Evolutionary conservation across 2,113 vertebrate species (phyloP), one percentile per base, ranked within the genome.

Genomic region (Bufo bufo): DNA sequence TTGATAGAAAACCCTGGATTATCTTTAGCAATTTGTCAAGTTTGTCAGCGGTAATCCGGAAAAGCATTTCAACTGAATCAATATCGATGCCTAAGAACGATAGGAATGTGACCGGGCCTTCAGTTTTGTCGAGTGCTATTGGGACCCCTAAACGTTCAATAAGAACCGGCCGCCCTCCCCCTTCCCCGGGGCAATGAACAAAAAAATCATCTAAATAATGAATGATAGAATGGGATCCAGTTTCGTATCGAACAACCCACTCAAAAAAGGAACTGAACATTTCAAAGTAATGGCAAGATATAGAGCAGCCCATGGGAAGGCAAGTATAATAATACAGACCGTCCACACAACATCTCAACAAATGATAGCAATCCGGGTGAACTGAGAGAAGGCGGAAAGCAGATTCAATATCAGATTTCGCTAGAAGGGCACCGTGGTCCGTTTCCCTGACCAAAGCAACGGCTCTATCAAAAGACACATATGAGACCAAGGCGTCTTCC

Each of bases 401-500:
- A 10, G 82, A 66, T 45, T 84, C n/a, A 19, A 84, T 84, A 66
- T 84, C 61, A 3, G 45, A 9, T 19, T 84, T 84, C 0, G 61
- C 61, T 23, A 84, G 4, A 1, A 84, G 43, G 12, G 23, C 58
- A 0, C 61, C 82, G 4, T 3, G 61, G 13, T 61, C 81, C 7
- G 23, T 0, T 19, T 20, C 7, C 56, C 43, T 12, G 3, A 84
- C 61, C 6, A 84, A 20, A 1, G 4, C 2, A 0, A 84, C 6
- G 45, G 61, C 61, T 6, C 47, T 50, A 66, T 84, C 82, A 14
- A 84, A 65, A 4, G 82, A 66, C 56, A 17, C 45, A 17, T 84
- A 43, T 4, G 19, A 23, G 1, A 84, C 61, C 33, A 12, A 8
- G 12, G 59, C 12, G 4, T 47, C 13, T 12, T 63, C 45, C 9